Evolutionary conservation across 2,113 vertebrate genomes (phyloP).

Genomic region (Toxostoma redivivum): DNA sequence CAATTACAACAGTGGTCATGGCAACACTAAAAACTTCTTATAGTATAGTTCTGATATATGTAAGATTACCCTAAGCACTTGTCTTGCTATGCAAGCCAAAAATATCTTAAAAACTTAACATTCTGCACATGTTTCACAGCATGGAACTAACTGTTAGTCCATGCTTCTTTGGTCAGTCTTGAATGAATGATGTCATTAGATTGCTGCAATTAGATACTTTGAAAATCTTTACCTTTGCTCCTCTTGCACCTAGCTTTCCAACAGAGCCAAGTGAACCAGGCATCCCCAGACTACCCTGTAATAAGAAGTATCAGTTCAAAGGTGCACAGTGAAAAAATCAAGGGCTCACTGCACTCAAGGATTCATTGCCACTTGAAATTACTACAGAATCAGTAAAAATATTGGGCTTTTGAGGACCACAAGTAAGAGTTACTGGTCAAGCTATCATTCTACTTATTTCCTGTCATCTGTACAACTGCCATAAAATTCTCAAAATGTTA

Average conservation of each 20-base stretch:
- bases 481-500: neutral
- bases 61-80: neutral
- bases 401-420: neutral
- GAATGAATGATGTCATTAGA: neutral
- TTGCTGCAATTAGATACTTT: neutral
- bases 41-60: neutral
- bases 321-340: neutral
- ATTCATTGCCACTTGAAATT: neutral
- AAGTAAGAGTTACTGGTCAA: neutral
- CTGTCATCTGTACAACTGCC: neutral
- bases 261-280: constrained; percentile 50
- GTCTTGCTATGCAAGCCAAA: neutral
- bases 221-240: constrained; percentile 76
- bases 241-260: constrained; percentile 73
- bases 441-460: neutral
- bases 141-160: neutral
- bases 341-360: neutral
- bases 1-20: neutral
- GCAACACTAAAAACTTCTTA: neutral
- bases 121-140: neutral
- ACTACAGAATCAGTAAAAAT: neutral
- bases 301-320: neutral
- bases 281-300: constrained; percentile 49
- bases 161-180: neutral
- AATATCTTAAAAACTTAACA: neutral